Conservation (phyloP, 2,888 invertebrate genomes). For the Agelastica alni region DNA sequence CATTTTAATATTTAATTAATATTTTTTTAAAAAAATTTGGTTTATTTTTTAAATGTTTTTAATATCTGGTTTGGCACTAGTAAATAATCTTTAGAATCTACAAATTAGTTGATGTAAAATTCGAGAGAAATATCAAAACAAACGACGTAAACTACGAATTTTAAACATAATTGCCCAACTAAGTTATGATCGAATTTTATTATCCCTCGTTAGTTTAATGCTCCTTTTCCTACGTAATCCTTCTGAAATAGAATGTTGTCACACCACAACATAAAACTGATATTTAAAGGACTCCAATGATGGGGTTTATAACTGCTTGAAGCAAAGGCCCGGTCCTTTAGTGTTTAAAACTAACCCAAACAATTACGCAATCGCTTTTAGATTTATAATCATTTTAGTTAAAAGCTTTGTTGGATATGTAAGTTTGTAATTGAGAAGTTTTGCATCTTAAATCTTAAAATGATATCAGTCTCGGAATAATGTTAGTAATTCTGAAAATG, state of each 20-base stretch:
- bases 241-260: background rate
- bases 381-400: background rate
- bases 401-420: background rate
- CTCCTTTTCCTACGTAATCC: background rate
- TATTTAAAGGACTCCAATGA: background rate
- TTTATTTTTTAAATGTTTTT: no score
- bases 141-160: no score
- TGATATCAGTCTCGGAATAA: background rate
- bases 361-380: background rate
- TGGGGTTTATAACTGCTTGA: conserved; percentile 1
- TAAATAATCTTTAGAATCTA: no score
- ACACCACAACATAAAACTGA: background rate
- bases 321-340: background rate
- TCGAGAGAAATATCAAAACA: no score
- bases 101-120: no score
- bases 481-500: background rate
- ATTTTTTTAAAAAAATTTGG: no score
- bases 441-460: background rate
- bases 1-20: no score
- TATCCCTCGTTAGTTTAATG: background rate
- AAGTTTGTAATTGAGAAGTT: background rate
- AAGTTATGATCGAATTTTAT: background rate
- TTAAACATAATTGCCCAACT: no score
- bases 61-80: no score
- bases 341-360: background rate